Percentiles rank a stretch among this genome's conserved stretches.
phyloP scores from a whole-genome alignment of 2,113 vertebrate genomes.

The Chloebia gouldiae region DNA sequence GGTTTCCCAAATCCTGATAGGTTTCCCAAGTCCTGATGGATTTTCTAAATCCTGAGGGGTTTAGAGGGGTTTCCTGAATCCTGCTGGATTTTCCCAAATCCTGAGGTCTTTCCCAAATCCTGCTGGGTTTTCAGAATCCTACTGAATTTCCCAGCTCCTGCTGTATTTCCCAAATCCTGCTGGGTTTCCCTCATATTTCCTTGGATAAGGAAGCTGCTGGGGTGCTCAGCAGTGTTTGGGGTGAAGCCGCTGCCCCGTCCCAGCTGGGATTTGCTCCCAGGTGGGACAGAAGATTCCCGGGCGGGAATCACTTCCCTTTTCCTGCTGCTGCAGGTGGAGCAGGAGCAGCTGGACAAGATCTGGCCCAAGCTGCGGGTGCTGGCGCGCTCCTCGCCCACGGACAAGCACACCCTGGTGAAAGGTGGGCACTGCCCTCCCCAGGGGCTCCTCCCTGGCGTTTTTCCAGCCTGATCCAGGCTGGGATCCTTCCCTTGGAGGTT shows the following conservation, averaged over 20 bases:
- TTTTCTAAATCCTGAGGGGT: accelerated
- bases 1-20: accelerated
- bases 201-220: neutral
- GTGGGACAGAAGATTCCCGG: neutral
- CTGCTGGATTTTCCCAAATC: neutral
- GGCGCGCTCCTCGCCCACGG: slow-evolving; percentile 93
- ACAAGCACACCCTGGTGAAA: slow-evolving; percentile 98
- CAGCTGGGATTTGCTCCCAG: accelerated
- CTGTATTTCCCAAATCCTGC: neutral
- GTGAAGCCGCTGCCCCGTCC: accelerated
- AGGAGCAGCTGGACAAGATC: slow-evolving; percentile 94
- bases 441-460: accelerated
- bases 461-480: accelerated
- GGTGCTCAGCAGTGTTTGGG: neutral
- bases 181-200: neutral
- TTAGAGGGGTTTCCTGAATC: accelerated
- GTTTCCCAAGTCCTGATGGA: accelerated
- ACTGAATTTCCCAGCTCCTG: accelerated
- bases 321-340: slow-evolving; percentile 82
- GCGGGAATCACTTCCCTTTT: neutral
- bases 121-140: accelerated
- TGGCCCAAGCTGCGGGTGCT: slow-evolving; percentile 95
- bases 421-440: slow-evolving; percentile 67
- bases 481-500: neutral
- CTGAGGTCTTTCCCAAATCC: neutral